Evolutionary conservation across 2,888 invertebrate genomes (phyloP).

Genomic region (Andricus quercusramuli): DNA sequence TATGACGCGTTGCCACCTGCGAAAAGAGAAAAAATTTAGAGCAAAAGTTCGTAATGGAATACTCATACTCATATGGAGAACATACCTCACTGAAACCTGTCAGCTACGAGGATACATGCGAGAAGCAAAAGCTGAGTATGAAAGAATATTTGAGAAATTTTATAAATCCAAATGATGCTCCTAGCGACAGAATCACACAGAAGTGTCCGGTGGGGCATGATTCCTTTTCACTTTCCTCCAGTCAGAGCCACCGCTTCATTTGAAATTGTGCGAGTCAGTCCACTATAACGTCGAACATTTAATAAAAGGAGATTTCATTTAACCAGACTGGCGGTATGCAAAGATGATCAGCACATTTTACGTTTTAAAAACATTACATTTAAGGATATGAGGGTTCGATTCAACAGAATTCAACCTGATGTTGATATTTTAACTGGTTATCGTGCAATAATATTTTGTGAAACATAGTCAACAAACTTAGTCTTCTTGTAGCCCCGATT

Average conservation of each 20-base stretch:
- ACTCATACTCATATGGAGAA: slow-evolving; percentile 37
- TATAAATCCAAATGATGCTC: not conserved
- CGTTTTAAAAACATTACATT: not conserved
- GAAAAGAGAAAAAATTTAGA: slow-evolving; percentile 28
- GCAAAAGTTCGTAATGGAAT: slow-evolving; percentile 29
- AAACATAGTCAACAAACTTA: not conserved
- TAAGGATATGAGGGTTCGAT: not conserved
- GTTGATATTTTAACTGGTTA: too few relatives aligned
- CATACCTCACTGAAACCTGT: slow-evolving; percentile 29
- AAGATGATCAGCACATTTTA: not conserved
- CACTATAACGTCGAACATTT: not conserved
- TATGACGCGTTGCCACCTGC: slow-evolving; percentile 53
- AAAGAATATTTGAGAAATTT: slow-evolving; percentile 2
- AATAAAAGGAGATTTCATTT: not conserved
- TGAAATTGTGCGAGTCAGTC: not conserved
- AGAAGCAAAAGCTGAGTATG: not conserved
- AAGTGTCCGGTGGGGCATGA: not conserved
- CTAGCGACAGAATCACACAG: not conserved
- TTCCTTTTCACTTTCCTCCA: not conserved
- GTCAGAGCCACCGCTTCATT: not conserved
- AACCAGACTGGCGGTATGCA: not conserved
- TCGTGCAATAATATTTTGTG: not conserved
- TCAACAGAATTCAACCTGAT: too few relatives aligned
- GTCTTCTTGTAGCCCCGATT: not conserved
- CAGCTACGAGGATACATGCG: not conserved